Conservation (phyloP, 2,888 invertebrate genomes). For the Morinoia aosen region DNA sequence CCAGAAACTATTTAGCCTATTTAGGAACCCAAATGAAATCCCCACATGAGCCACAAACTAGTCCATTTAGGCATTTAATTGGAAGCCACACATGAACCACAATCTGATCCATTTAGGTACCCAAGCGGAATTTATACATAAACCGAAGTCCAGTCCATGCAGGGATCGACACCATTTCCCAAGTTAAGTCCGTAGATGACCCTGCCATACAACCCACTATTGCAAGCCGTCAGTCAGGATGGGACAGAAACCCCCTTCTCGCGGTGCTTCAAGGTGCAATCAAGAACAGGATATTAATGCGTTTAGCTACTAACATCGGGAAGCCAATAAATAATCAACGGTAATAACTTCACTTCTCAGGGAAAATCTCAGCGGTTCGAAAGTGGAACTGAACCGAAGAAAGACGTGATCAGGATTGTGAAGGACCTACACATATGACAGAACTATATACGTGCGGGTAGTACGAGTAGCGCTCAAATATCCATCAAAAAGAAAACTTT, state of each 20-base stretch:
- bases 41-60: too few relatives aligned
- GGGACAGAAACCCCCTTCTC: too few relatives aligned
- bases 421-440: background rate
- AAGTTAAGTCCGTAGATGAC: background rate
- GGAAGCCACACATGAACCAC: too few relatives aligned
- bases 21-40: too few relatives aligned
- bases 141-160: background rate
- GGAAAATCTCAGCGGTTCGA: background rate
- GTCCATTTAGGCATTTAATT: too few relatives aligned
- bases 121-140: background rate
- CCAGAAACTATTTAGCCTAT: too few relatives aligned
- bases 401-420: background rate
- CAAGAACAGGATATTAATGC: background rate
- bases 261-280: background rate
- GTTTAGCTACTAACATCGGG: background rate
- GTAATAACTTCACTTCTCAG: background rate
- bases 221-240: background rate
- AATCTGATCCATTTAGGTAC: too few relatives aligned
- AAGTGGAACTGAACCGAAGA: background rate
- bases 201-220: background rate
- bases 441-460: too few relatives aligned
- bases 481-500: background rate
- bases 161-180: background rate
- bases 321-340: background rate
- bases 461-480: background rate